Conservation (phyloP, 2,888 invertebrate species). For the Macropis europaea region DNA sequence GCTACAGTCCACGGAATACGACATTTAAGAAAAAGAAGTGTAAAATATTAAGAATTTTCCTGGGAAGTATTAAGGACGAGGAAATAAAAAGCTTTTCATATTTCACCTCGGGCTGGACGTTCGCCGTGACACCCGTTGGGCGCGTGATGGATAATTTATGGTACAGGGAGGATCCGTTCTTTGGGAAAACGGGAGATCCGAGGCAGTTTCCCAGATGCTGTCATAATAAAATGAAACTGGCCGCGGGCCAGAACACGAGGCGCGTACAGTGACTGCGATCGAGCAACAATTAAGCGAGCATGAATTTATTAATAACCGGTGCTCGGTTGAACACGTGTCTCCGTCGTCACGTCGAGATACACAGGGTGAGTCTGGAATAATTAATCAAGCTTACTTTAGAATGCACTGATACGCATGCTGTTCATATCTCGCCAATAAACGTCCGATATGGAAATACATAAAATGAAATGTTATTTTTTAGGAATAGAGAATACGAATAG, state of each 20-base stretch:
- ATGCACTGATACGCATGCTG: too few relatives aligned
- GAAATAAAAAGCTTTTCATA: too few relatives aligned
- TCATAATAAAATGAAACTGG: constrained; percentile 18
- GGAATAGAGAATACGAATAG: too few relatives aligned
- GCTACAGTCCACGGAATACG: too few relatives aligned
- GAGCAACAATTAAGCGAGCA: constrained; percentile 21
- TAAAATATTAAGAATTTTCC: too few relatives aligned
- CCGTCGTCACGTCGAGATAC: background rate
- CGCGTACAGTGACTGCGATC: background rate
- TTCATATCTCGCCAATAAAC: too few relatives aligned
- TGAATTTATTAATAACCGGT: constrained; percentile 38
- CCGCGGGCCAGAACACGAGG: background rate
- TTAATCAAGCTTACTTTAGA: too few relatives aligned
- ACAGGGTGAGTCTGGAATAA: too few relatives aligned
- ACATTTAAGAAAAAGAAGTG: too few relatives aligned
- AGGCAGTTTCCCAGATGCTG: constrained; percentile 4
- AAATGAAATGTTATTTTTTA: too few relatives aligned
- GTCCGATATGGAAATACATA: too few relatives aligned
- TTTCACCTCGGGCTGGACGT: background rate
- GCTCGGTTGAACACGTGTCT: constrained; percentile 10
- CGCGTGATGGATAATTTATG: background rate
- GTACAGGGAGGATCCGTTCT: background rate
- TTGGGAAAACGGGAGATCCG: background rate
- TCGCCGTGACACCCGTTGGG: background rate
- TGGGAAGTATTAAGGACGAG: too few relatives aligned